Evolutionary conservation across 2,888 invertebrate species (phyloP).

Genomic region (Agrotis clavis): DNA sequence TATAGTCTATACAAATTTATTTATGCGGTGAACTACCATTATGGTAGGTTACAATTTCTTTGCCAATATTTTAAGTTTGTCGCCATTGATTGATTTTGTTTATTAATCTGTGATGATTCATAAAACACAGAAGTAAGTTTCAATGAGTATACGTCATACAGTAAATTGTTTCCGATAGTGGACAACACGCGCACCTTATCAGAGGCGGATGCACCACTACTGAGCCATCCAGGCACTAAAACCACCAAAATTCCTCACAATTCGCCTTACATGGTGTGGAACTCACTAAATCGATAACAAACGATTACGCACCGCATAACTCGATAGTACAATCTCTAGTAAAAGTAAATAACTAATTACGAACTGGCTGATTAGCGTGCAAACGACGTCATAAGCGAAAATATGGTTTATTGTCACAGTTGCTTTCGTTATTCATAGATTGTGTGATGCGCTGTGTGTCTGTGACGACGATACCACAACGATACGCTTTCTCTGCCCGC

Average conservation of each 20-base stretch:
- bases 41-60: neutral
- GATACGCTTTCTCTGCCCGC: slow-evolving; percentile 33
- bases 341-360: slow-evolving; percentile 52
- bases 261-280: slow-evolving; percentile 9
- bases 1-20: no score
- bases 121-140: neutral
- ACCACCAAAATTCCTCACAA: neutral
- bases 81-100: neutral
- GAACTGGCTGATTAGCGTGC: slow-evolving; percentile 23
- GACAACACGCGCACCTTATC: neutral
- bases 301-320: slow-evolving; percentile 19
- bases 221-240: neutral
- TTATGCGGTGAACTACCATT: no score
- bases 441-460: slow-evolving; percentile 8
- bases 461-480: slow-evolving; percentile 20
- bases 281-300: slow-evolving; percentile 20
- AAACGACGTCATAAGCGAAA: slow-evolving; percentile 34
- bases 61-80: neutral
- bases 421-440: slow-evolving; percentile 48
- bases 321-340: slow-evolving; percentile 39
- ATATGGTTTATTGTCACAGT: slow-evolving; percentile 32
- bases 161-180: neutral
- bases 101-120: neutral
- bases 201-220: neutral
- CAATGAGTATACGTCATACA: neutral